phyloP scores from a whole-genome alignment of 2,113 vertebrate species.

The Hepsetus odoe region DNA sequence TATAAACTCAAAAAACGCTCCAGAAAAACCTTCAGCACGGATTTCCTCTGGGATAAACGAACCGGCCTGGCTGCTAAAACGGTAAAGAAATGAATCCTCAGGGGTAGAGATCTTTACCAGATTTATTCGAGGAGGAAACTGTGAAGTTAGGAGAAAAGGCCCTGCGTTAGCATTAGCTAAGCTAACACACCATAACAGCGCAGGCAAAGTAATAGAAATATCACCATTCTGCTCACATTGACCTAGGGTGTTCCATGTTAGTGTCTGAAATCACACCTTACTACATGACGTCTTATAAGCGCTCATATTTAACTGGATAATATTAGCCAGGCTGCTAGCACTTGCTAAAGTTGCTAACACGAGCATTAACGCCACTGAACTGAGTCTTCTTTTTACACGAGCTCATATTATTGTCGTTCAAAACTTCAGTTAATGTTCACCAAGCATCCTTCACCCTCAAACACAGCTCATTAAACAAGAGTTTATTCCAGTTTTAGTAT shows the following conservation, averaged over 20 bases:
- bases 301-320: not conserved
- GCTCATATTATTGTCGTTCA: not conserved
- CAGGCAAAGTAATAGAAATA: not conserved
- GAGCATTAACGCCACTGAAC: not conserved
- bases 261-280: not conserved
- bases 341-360: not conserved
- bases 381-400: not conserved
- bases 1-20: not conserved
- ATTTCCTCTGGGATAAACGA: slow-evolving; percentile 97
- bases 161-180: not conserved
- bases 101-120: not conserved
- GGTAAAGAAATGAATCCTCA: slow-evolving; percentile 71
- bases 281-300: not conserved
- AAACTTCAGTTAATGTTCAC: not conserved
- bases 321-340: not conserved
- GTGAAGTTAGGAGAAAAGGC: not conserved
- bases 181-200: not conserved
- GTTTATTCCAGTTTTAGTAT: not conserved
- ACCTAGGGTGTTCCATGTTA: not conserved
- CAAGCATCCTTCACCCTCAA: not conserved
- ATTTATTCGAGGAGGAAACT: not conserved
- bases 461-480: not conserved
- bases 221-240: not conserved
- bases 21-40: slow-evolving; percentile 83
- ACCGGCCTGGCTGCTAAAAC: slow-evolving; percentile 96